Conservation (phyloP, 2,113 vertebrate species). For the Spheniscus mendiculus region DNA sequence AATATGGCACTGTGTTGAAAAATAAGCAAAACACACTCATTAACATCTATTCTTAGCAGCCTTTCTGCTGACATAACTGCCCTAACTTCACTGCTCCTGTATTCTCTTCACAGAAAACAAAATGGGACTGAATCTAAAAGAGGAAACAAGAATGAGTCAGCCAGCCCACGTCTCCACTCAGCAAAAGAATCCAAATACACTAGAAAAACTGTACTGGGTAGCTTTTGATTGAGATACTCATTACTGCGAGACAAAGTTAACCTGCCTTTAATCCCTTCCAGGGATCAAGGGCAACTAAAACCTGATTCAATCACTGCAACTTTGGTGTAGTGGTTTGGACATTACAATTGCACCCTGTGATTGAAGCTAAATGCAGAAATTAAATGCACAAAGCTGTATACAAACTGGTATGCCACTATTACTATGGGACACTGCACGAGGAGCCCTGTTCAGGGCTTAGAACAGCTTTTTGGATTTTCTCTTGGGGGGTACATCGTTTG, state of each 20-base stretch:
- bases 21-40: conserved; percentile 13
- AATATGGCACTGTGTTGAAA: not conserved
- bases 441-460: not conserved
- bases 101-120: not conserved
- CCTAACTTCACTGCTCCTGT: not conserved
- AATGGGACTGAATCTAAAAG: not conserved
- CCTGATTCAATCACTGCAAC: not conserved
- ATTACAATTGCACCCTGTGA: not conserved
- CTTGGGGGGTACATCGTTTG: not conserved
- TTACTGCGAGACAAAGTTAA: not conserved
- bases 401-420: not conserved
- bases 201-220: not conserved
- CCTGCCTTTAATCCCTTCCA: not conserved
- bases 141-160: not conserved
- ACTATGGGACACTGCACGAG: not conserved
- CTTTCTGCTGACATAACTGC: conserved; percentile 4
- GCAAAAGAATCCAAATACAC: not conserved
- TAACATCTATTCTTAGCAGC: conserved; percentile 22
- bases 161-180: not conserved
- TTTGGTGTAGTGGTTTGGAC: not conserved
- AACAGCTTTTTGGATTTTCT: not conserved
- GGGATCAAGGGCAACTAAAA: not conserved
- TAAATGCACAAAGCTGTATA: not conserved
- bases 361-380: not conserved
- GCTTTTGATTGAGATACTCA: not conserved